A percentile compares a stretch with the other conserved stretches of the same genome.
Evolutionary conservation across 1,140 invertebrate species (phyloP).

Genomic region (Rhyzopertha dominica): DNA sequence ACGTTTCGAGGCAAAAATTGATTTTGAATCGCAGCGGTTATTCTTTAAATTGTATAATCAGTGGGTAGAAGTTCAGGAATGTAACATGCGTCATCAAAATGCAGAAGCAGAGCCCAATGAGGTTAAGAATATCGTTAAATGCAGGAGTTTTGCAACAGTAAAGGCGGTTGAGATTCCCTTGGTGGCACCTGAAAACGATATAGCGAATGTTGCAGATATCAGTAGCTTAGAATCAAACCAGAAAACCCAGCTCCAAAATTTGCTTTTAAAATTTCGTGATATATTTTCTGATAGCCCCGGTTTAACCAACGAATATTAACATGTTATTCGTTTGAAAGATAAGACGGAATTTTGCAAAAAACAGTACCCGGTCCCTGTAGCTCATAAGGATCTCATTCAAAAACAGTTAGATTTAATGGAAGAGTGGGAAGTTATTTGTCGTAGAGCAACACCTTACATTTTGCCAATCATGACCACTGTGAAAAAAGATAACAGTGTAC

Average conservation of each 20-base stretch:
- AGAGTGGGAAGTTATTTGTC: conserved; percentile 3
- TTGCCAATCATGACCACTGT: conserved; percentile 3
- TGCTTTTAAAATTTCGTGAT: not conserved
- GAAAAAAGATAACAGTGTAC: conserved; percentile 8
- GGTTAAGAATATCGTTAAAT: no score
- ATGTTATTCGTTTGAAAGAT: conserved; percentile 3
- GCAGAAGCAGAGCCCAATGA: no score
- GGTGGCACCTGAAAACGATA: no score
- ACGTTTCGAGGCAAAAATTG: conserved; percentile 1
- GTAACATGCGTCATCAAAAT: no score
- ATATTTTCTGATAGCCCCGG: conserved; percentile 10
- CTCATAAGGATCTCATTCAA: conserved; percentile 8
- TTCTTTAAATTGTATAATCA: not conserved
- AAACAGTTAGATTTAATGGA: conserved; percentile 5
- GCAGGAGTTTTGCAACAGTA: no score
- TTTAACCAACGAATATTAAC: conserved; percentile 3
- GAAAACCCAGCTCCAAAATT: not conserved
- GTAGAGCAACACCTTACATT: not conserved
- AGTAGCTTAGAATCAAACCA: not conserved
- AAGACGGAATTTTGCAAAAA: conserved; percentile 4
- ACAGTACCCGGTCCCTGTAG: conserved; percentile 3
- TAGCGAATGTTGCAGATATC: no score
- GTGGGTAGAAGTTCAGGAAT: not conserved
- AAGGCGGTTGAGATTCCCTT: no score
- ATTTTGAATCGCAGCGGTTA: not conserved